Evolutionary conservation across 30 jellyfish, hydroid and myxozoan genomes (phyloP), one percentile per base, ranked within the genome.

Genomic region (Aurelia sp.): DNA sequence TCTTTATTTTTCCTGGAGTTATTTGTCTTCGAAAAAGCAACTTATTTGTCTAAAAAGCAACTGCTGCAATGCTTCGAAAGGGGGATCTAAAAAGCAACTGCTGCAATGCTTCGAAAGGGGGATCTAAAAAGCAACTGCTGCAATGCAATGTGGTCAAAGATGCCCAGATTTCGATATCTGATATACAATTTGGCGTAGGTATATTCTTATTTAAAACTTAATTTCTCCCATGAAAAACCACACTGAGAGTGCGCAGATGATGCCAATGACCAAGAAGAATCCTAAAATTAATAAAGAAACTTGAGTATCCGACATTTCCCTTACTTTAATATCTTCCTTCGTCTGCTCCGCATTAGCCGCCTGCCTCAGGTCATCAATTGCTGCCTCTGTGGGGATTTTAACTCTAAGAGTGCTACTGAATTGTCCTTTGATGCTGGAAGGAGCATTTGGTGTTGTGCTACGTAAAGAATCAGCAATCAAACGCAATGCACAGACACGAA

Each of bases 401-500:
- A 73, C 44, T 38, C 96, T 81, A 15, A 75, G 71, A 22, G 86
- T 75, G 76, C 81, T 48, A 64, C 94, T 84, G 83, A 77, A 86
- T 50, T 79, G 89, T 35, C 99, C 98, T 72, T 91, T 96, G 89
- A 91, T 86, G 21, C 71, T 91, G 60, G 88, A 21, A 60, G 98
- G 99, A 8, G 95, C 86, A 59, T 63, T 64, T 18, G 90, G 74
- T 17, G 91, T 81, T 16, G 67, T 21, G 35, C 44, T 44, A 22
- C 97, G 96, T 17, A 89, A 51, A n/a, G 66, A 41, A 8, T 76
- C 96, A 15, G 95, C 82, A 3, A 96, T 30, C 13, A 27, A 63
- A 12, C 99, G 97, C 67, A 73, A 63, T 20, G 98, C 98, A 64
- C 97, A 78, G 3, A 91, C 93, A 3, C 99, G 97, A 59, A 88